Evolutionary conservation across 2,113 vertebrate species (phyloP), one percentile per base, ranked within the genome.

Genomic region (Odocoileus hemionus): DNA sequence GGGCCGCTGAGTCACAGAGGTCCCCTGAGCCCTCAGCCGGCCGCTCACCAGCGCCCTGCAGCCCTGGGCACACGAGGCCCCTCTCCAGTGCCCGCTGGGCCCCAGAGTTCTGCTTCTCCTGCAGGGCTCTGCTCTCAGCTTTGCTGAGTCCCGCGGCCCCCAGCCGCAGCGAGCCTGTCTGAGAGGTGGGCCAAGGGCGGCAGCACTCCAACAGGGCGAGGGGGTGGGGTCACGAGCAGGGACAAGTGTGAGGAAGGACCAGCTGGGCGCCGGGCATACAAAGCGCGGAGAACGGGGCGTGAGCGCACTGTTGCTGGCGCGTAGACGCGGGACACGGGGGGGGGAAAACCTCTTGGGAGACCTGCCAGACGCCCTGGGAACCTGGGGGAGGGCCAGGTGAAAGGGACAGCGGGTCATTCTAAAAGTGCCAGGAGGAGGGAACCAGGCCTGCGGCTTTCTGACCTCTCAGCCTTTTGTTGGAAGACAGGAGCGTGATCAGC

Each of bases 231-330:
- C 74, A 11, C 0, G 23, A 47, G 26, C 45, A n/a, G 54, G 39
- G 23, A 11, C 3, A 1, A 6, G 26, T 1, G 4, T 33, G 70
- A 7, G 2, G 64, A 12, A 13, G 3, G n/a, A 47, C 54, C 15
- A 15, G 36, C 50, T 36, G 0, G 3, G 89, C 2, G 17, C 30
- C 25, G 26, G 30, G 70, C 43, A 10, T 1, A 25, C 7, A 58
- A 54, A 47, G 33, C 3, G 13, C 85, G 94, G 96, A 0, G 93
- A 80, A 82, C 30, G 43, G 21, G 90, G 95, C 94, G 43, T 15
- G 94, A 94, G 95, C 94, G 97, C 16, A 25, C 11, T 57, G 57
- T 4, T 25, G 36, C 21, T 33, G n/a, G 39, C 8, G 6, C 54
- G 43, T 10, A 3, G 43, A 54, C 3, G 15, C 3, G 5, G 6